Evolutionary conservation across 2,888 invertebrate genomes (phyloP), one percentile per base, ranked within the genome.

Genomic region (Fragum sueziense): DNA sequence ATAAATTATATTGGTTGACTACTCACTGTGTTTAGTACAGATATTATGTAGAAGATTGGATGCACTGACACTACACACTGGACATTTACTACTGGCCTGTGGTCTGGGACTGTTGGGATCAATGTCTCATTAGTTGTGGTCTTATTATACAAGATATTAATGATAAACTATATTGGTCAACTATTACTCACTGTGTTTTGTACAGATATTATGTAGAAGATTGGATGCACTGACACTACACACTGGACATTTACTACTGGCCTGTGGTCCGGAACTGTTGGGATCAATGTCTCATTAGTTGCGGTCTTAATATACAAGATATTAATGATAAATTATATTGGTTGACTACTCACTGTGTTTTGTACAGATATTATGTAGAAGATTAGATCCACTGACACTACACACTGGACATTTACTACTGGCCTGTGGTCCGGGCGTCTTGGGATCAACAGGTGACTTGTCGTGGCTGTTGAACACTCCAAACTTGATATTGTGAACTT

Each of bases 321-420:
- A n/a, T n/a, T n/a, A n/a, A n/a, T n/a, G n/a, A n/a, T n/a, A n/a
- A n/a, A n/a, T n/a, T n/a, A n/a, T n/a, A n/a, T n/a, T n/a, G n/a
- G n/a, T n/a, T n/a, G n/a, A n/a, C 37, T 47, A 65, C 65, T 65
- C 25, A 65, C 65, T 37, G 2, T 41, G 41, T 41, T 65, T 65
- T 0, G 65, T 34, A 41, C 65, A 65, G 37, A 65, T 22, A 11
- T 62, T 34, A 34, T 62, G 62, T 14, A 62, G 62, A 6, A 62
- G 22, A 37, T 37, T 34, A 37, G 37, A 62, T 2, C 37, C 37
- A 20, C 62, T 37, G 1, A 37, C 4, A 37, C 34, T 62, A 62
- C 62, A 62, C 11, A 22, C n/a, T 20, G 25, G 1, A n/a, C 31
- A 4, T 9, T 37, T 1, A 34, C 34, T 25, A 34, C n/a, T n/a